Conservation (phyloP, 2,888 invertebrate genomes). For the Cerceris rybyensis region DNA sequence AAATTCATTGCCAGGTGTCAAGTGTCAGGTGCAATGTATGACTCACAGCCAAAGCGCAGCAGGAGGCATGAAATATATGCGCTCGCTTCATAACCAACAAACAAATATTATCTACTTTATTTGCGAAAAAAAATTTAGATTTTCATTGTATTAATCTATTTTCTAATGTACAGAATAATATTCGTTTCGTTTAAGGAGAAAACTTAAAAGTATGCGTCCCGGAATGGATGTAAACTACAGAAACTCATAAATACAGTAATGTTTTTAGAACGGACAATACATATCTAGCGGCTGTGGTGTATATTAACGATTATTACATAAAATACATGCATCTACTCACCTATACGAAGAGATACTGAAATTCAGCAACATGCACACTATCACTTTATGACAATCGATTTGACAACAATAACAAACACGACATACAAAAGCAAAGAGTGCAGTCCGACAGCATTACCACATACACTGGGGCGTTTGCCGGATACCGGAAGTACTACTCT, state of each 20-base stretch:
- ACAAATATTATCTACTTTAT: conserved; percentile 3
- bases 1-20: conserved; percentile 54
- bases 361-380: conserved; percentile 23
- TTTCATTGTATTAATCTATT: background rate
- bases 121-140: background rate
- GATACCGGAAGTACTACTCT: conserved; percentile 67
- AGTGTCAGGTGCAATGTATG: conserved; percentile 56
- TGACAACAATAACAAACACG: conserved; percentile 43
- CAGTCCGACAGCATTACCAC: conserved; percentile 46
- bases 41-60: conserved; percentile 57
- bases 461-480: conserved; percentile 72
- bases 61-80: conserved; percentile 27
- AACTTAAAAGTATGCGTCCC: conserved; percentile 12
- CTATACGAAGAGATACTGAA: conserved; percentile 11
- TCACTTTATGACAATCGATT: conserved; percentile 40
- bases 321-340: conserved; percentile 48
- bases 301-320: background rate
- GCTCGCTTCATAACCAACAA: conserved; percentile 52
- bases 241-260: conserved; percentile 32
- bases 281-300: conserved; percentile 56
- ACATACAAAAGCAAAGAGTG: conserved; percentile 25
- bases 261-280: conserved; percentile 57
- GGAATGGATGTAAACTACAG: conserved; percentile 30
- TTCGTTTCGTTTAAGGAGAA: background rate
- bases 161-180: background rate